Evolutionary conservation across 2,797 vertebrate genomes (phyloP).

Genomic region (Sebastes vulpes): DNA sequence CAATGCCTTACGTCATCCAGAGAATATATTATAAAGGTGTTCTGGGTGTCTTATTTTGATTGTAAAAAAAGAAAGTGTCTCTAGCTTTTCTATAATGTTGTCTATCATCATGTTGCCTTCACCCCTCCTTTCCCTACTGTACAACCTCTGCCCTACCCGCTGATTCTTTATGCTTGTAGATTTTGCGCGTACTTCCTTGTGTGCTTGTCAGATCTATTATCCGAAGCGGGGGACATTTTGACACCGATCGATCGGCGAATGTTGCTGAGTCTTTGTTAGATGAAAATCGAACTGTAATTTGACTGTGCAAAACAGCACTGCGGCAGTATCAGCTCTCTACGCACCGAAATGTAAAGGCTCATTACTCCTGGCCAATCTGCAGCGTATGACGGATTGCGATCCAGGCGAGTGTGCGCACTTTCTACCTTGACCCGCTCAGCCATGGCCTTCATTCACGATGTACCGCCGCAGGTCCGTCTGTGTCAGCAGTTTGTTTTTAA

Average conservation of each 20-base stretch:
- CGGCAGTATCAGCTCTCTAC: conserved; percentile 50
- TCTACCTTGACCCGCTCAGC: conserved; percentile 59
- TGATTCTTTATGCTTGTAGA: conserved; percentile 24
- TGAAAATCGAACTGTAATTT: conserved; percentile 69
- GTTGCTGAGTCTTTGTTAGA: conserved; percentile 68
- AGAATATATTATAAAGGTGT: conserved; percentile 20
- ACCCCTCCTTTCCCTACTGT: not conserved
- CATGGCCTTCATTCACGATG: conserved; percentile 33
- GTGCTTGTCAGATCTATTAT: conserved; percentile 54
- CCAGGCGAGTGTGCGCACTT: conserved; percentile 25
- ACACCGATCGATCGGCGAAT: conserved; percentile 63
- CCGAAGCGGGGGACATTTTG: conserved; percentile 52
- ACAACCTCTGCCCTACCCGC: not conserved
- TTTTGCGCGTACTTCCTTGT: conserved; percentile 37
- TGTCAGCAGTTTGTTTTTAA: conserved; percentile 68
- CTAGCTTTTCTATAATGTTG: not conserved
- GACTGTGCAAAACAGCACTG: conserved; percentile 52
- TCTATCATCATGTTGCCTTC: conserved; percentile 14
- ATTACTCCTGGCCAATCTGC: conserved; percentile 59
- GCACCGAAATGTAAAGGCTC: conserved; percentile 56
- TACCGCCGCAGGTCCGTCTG: conserved; percentile 13
- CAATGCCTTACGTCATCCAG: conserved; percentile 37
- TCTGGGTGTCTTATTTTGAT: conserved; percentile 24
- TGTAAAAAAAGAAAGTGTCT: conserved; percentile 11
- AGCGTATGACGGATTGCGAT: conserved; percentile 48